Conservation (phyloP, 2,888 invertebrate species). For the Drosophila tanythrix region DNA sequence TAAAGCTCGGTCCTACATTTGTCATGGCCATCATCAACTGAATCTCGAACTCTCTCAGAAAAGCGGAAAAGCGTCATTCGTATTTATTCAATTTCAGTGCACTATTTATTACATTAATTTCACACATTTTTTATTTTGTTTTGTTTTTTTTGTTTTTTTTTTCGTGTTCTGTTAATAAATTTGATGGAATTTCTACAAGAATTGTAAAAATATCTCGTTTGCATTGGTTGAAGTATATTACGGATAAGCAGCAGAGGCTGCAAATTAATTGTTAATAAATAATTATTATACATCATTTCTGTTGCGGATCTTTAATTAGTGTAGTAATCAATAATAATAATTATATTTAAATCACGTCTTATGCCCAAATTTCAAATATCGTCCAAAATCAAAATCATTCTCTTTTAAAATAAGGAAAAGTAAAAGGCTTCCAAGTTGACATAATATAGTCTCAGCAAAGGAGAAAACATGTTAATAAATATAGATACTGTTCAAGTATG, state of each 20-base stretch:
- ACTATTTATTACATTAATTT: constrained; percentile 50
- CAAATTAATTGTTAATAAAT: not conserved
- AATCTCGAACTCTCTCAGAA: constrained; percentile 60
- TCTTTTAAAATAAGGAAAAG: not conserved
- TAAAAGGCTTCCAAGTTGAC: not conserved
- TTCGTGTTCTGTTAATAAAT: constrained; percentile 10
- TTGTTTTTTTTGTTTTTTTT: not conserved
- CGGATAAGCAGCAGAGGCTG: not conserved
- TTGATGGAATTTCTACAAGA: constrained; percentile 1
- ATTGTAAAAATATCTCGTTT: constrained; percentile 1
- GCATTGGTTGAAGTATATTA: too few relatives aligned
- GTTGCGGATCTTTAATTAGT: not conserved
- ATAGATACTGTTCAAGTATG: not conserved
- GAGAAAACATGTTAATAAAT: not conserved
- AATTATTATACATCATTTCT: not conserved
- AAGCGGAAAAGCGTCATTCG: constrained; percentile 10
- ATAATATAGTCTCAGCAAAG: not conserved
- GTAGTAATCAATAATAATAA: not conserved
- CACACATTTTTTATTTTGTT: not conserved
- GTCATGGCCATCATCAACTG: constrained; percentile 26
- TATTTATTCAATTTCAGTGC: constrained; percentile 37
- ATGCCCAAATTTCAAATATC: too few relatives aligned
- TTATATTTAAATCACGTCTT: not conserved
- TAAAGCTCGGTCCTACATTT: not conserved
- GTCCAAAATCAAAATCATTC: too few relatives aligned